These are phyloP conservation scores for Seriola rivoliana DNA, from an alignment of 2,113 vertebrate genomes.

Conservation along the genomic window DNA sequence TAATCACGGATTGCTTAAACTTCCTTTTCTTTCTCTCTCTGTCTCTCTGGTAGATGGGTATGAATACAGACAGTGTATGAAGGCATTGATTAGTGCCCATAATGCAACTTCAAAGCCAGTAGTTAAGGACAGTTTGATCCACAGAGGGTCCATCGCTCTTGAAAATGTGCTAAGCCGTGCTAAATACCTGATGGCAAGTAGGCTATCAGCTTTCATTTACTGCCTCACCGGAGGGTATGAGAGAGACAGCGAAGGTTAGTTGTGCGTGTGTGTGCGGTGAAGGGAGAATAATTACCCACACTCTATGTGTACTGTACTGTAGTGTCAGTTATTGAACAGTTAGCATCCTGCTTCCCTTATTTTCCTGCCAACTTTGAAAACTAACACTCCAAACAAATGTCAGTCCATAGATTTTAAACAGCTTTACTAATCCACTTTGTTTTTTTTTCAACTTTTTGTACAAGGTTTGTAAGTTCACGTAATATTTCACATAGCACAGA, in stretches of 20 bases:
- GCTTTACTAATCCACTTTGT: constrained; percentile 5
- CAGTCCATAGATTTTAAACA: constrained; percentile 26
- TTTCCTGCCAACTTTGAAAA: constrained; percentile 38
- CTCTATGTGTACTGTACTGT: constrained; percentile 42
- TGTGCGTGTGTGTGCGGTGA: constrained; percentile 24
- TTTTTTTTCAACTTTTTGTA: constrained; percentile 41
- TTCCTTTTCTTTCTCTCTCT: constrained; percentile 57
- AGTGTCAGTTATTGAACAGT: constrained; percentile 47
- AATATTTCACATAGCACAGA: constrained; percentile 17
- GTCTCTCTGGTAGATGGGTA: constrained; percentile 35
- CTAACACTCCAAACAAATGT: constrained; percentile 29
- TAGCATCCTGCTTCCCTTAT: constrained; percentile 40
- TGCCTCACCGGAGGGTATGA: constrained; percentile 42
- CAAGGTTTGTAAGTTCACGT: constrained; percentile 51
- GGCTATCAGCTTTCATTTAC: constrained; percentile 52
- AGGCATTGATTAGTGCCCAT: constrained; percentile 42
- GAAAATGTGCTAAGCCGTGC: constrained; percentile 49
- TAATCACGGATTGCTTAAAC: constrained; percentile 87
- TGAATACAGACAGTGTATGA: constrained; percentile 17
- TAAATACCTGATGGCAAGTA: constrained; percentile 34
- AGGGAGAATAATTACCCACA: constrained; percentile 42
- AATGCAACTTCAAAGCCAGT: constrained; percentile 43
- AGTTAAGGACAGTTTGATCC: constrained; percentile 41
- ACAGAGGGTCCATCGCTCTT: constrained; percentile 30
- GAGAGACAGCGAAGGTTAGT: constrained; percentile 35